Conservation (phyloP, 2,113 vertebrate genomes). For the Mohoua ochrocephala region DNA sequence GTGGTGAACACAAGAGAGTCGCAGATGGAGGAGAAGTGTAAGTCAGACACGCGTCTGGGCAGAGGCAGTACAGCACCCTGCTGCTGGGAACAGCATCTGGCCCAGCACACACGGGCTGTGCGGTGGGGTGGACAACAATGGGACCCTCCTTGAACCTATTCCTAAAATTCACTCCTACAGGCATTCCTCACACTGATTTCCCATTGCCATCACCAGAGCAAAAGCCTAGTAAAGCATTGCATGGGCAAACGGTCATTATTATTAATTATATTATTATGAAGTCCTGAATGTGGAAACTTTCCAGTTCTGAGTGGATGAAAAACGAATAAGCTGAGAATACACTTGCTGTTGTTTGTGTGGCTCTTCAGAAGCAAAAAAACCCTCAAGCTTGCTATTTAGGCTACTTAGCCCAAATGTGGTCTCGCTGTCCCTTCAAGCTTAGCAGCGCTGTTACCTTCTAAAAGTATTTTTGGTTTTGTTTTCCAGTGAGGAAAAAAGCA, state of each 20-base stretch:
- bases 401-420: neutral
- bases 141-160: neutral
- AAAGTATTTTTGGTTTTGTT: neutral
- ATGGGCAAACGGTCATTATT: neutral
- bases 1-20: slow-evolving; percentile 73
- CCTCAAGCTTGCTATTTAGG: neutral
- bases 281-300: neutral
- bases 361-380: neutral
- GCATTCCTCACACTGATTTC: neutral
- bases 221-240: neutral
- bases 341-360: neutral
- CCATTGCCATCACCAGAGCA: neutral
- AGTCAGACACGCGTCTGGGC: neutral
- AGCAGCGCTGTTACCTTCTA: neutral
- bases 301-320: neutral
- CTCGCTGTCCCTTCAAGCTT: neutral
- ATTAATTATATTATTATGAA: neutral
- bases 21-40: slow-evolving; percentile 86
- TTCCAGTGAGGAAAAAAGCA: slow-evolving; percentile 73
- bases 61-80: neutral
- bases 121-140: neutral
- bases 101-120: accelerated
- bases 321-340: neutral
- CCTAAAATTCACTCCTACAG: neutral
- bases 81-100: neutral